Evolutionary conservation across 2,797 vertebrate genomes (phyloP), one percentile per base, ranked within the genome.

Genomic region (Sebastes trivittatus): DNA sequence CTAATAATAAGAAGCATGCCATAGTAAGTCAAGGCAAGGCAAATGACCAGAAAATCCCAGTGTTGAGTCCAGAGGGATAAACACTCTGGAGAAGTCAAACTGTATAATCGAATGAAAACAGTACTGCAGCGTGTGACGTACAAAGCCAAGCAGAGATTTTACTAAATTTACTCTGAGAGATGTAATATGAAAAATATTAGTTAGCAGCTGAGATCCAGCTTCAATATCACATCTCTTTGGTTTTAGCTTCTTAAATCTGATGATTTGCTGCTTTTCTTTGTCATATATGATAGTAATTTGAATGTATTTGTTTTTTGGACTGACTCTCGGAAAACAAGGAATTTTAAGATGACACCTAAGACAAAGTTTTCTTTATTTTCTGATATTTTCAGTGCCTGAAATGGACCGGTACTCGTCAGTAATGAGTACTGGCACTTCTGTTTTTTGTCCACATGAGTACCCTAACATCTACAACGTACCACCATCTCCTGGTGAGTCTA

Each of bases 1-100:
- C 78, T 90, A 82, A 92, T 93, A 93, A 92, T 87, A 90, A 85
- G 78, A 84, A 77, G 60, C 62, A 72, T 86, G 66, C 76, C 58
- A 78, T 83, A 87, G 75, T 89, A 79, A 86, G 81, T 87, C 73
- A 85, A 83, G 75, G 80, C 75, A 73, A 91, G 65, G 77, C 77
- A 88, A 92, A 88, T 89, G 70, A 90, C 75, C 62, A 75, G 78
- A 86, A 88, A 72, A 82, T 80, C 68, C 63, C 34, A 81, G 22
- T 36, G 59, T 42, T 77, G 78, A 80, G 67, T 85, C 68, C 55
- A 77, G 54, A 77, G 73, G 69, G 54, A 71, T 77, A 88, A 88
- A 93, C 72, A 88, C 60, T 64, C 42, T 34, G 56, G 29, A 75
- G 69, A 82, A 70, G 72, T 67, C 58, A 72, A 75, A 79, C 52